These are phyloP conservation scores for Rapana venosa DNA, from an alignment of 2,888 invertebrate species.

Conservation along the genomic window DNA sequence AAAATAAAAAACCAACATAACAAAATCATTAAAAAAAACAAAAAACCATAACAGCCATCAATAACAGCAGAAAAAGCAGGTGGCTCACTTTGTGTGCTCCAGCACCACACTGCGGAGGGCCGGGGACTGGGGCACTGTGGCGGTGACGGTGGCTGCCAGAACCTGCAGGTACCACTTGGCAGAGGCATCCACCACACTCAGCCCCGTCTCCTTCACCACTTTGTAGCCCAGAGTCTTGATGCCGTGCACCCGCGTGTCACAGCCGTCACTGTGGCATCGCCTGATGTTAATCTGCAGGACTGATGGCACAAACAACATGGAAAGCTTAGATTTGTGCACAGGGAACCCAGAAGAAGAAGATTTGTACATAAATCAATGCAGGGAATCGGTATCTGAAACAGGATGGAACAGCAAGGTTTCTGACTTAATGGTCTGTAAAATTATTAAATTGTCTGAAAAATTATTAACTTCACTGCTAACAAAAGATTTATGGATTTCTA, in stretches of 20 bases:
- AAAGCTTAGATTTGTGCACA: too few species aligned
- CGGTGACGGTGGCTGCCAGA: constrained; percentile 70
- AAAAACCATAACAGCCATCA: neutral
- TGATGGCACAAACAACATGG: constrained; percentile 46
- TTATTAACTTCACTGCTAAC: too few species aligned
- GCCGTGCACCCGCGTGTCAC: constrained; percentile 75
- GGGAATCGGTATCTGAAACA: too few species aligned
- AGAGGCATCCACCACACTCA: constrained; percentile 75
- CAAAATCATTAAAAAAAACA: too few species aligned
- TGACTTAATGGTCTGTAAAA: too few species aligned
- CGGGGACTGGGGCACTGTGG: constrained; percentile 70
- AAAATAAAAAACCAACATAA: neutral
- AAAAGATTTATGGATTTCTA: too few species aligned
- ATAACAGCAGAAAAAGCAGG: neutral
- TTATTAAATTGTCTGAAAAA: too few species aligned
- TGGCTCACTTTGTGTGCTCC: constrained; percentile 70
- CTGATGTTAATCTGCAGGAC: constrained; percentile 76
- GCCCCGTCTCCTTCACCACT: constrained; percentile 71
- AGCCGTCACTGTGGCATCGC: constrained; percentile 76
- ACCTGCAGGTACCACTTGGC: constrained; percentile 76
- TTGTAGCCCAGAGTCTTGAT: constrained; percentile 74
- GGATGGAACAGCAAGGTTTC: too few species aligned
- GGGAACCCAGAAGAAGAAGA: too few species aligned
- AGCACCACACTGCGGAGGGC: constrained; percentile 67
- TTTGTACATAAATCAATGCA: too few species aligned